Conservation (phyloP, 2,113 vertebrate species). For the Antechinus flavipes region DNA sequence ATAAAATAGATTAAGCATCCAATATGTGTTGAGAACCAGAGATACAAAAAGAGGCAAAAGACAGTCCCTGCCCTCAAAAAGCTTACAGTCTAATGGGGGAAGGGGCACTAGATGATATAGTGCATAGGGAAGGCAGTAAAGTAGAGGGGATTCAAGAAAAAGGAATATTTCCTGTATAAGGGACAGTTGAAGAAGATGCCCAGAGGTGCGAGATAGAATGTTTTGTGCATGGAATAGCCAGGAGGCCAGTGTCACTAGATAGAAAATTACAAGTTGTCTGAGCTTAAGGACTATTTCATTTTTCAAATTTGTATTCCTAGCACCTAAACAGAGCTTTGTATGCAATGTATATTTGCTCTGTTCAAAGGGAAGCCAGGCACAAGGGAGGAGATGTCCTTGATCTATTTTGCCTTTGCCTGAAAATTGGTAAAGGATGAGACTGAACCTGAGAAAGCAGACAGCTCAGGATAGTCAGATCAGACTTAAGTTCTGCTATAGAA, state of each 20-base stretch:
- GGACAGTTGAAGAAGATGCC: not conserved
- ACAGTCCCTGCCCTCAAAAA: not conserved
- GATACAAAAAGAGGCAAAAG: not conserved
- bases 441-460: not conserved
- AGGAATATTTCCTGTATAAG: not conserved
- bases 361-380: not conserved
- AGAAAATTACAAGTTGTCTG: not conserved
- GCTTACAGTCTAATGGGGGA: not conserved
- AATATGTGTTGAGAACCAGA: not conserved
- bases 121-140: not conserved
- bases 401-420: not conserved
- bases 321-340: not conserved
- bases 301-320: not conserved
- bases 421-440: not conserved
- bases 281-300: not conserved
- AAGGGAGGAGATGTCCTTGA: not conserved
- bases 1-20: not conserved
- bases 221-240: not conserved
- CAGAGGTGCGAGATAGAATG: not conserved
- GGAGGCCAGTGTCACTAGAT: not conserved
- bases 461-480: not conserved
- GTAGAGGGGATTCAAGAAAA: not conserved
- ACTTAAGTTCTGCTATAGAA: not conserved
- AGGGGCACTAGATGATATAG: not conserved
- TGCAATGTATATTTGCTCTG: not conserved